Evolutionary conservation across 2,888 invertebrate species (phyloP), one percentile per base, ranked within the genome.

Genomic region (Drosophila emarginata): DNA sequence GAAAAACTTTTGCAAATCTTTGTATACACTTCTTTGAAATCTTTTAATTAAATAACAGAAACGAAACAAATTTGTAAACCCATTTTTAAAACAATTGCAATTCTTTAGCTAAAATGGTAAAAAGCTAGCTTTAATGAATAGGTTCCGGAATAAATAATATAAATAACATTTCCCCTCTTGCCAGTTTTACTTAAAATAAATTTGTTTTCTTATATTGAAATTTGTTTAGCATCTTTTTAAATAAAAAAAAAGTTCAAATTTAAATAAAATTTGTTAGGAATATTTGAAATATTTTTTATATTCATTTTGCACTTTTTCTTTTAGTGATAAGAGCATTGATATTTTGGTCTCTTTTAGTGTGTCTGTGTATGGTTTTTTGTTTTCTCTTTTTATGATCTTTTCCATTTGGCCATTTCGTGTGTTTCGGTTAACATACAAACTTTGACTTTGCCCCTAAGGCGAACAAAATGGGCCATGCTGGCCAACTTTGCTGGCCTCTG

Each of bases 391-490:
- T 5, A 18, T 23, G 15, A 36, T 54, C 45, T 45, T 54, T 45
- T 62, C 60, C 62, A 52, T 59, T 51, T 58, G 39, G 26, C 26
- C 28, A 32, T 59, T 59, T 64, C 11, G 7, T 64, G 26, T 64
- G 14, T 39, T 7, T 52, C 50, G 45, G 37, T 23, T 28, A 61
- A 61, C 61, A 61, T 37, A 65, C 62, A 56, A 65, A 74, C 61
- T 73, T 74, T 71, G 73, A 73, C 67, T 78, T 79, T 69, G 58
- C 51, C 75, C 39, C 72, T 32, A 74, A 69, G 78, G 77, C 72
- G 67, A 70, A 72, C 72, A 77, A 86, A 86, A 84, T 86, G 87
- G 87, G 84, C 73, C 84, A 85, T 79, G 87, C 79, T 21, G 21
- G 45, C 45, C 21, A 78, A 86, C 81, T 84, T 79, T 21, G 18